phyloP scores from a whole-genome alignment of 2,113 vertebrate genomes.

The Hucho hucho region DNA sequence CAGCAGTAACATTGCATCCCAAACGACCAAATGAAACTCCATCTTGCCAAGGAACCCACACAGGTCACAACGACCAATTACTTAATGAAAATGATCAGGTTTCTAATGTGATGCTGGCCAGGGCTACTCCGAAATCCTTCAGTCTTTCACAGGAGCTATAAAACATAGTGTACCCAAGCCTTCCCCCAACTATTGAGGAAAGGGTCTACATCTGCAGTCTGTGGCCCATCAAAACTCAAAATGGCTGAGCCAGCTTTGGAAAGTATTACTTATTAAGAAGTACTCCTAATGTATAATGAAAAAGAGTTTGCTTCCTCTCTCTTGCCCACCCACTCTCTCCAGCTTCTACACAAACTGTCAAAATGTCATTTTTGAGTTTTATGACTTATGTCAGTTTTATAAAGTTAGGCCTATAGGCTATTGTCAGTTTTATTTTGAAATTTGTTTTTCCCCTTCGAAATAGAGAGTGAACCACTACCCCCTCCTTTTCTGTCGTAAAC shows the following conservation, averaged over 20 bases:
- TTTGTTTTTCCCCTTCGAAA: neutral
- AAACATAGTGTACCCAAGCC: constrained; percentile 53
- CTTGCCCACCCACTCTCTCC: constrained; percentile 10
- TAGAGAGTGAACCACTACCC: too few relatives aligned
- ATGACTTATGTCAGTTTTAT: neutral
- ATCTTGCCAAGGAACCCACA: constrained; percentile 64
- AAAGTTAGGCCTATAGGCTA: neutral
- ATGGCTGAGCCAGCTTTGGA: constrained; percentile 62
- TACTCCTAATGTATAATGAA: constrained; percentile 59
- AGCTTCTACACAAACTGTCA: neutral
- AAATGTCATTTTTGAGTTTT: neutral
- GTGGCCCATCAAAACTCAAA: constrained; percentile 51
- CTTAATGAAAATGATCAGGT: constrained; percentile 75
- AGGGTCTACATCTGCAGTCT: constrained; percentile 58
- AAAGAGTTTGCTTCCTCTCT: constrained; percentile 44
- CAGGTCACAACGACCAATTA: constrained; percentile 70
- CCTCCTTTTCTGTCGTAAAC: neutral
- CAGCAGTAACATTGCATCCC: constrained; percentile 67
- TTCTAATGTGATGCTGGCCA: constrained; percentile 56
- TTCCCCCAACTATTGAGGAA: constrained; percentile 42
- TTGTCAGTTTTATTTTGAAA: neutral
- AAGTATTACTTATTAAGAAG: constrained; percentile 64
- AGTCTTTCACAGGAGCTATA: constrained; percentile 39
- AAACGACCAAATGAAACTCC: constrained; percentile 72
- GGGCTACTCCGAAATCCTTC: constrained; percentile 41